phyloP scores from a whole-genome alignment of 1,140 invertebrate genomes.

The Eumaeus atala region DNA sequence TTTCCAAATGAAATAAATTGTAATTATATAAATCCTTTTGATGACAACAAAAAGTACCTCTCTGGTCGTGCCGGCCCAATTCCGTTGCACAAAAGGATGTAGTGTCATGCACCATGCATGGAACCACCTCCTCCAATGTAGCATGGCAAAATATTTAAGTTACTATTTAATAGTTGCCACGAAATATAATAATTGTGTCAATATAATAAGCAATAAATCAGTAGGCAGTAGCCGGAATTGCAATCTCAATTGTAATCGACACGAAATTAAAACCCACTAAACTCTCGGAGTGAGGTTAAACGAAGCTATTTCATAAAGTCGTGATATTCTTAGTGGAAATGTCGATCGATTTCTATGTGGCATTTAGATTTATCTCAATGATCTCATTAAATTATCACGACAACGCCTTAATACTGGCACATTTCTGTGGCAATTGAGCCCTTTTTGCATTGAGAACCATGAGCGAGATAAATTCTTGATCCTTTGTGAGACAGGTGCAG shows the following conservation, averaged over 20 bases:
- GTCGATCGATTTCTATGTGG: constrained; percentile 47
- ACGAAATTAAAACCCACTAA: constrained; percentile 4
- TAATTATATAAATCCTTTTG: no score
- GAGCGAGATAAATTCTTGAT: constrained; percentile 51
- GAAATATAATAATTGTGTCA: no score
- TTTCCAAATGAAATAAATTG: no score
- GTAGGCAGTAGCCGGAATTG: neutral
- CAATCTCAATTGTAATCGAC: neutral
- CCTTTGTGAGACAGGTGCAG: constrained; percentile 54
- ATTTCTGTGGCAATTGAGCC: constrained; percentile 34
- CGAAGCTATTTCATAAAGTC: constrained; percentile 29
- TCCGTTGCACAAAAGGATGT: no score
- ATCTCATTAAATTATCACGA: constrained; percentile 55
- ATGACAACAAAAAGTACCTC: no score
- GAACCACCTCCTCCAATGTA: no score
- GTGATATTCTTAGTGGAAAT: constrained; percentile 45
- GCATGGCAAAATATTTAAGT: no score
- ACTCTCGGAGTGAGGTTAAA: constrained; percentile 8
- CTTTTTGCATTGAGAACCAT: constrained; percentile 34
- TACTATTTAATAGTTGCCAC: no score
- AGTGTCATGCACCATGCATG: no score
- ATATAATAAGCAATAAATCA: no score
- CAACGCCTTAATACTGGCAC: constrained; percentile 40
- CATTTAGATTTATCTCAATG: constrained; percentile 55
- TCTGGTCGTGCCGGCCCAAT: no score